Percentiles rank a stretch among this genome's conserved stretches.
These are phyloP conservation scores for Euura saliciscinereae DNA, from an alignment of 1,140 invertebrate species.

Conservation along the genomic window DNA sequence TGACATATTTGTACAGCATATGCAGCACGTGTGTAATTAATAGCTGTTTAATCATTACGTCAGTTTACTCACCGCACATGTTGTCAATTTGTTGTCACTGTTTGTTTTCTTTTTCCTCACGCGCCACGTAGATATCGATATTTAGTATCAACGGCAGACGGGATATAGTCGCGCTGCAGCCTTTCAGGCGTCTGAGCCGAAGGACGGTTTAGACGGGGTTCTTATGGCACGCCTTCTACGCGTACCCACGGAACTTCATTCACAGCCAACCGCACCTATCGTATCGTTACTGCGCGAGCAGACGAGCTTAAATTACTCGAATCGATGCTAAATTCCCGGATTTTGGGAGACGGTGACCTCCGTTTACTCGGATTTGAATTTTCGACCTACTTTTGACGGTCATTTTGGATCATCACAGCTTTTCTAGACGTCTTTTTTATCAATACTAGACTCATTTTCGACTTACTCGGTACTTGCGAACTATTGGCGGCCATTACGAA, in stretches of 20 bases:
- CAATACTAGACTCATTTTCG: too few species aligned
- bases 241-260: slow-evolving; percentile 10
- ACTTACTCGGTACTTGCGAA: too few species aligned
- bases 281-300: neutral
- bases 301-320: too few species aligned
- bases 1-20: too few species aligned
- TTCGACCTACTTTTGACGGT: too few species aligned
- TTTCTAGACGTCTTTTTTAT: too few species aligned
- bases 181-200: slow-evolving; percentile 29
- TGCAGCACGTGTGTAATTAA: too few species aligned
- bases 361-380: too few species aligned
- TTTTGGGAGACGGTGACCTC: too few species aligned
- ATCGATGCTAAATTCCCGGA: too few species aligned
- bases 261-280: slow-evolving; percentile 5
- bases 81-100: slow-evolving; percentile 4
- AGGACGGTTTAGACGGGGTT: slow-evolving; percentile 20
- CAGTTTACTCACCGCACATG: slow-evolving; percentile 3
- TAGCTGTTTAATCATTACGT: neutral
- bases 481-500: too few species aligned
- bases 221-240: slow-evolving; percentile 18
- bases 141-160: neutral
- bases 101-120: neutral
- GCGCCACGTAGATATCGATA: neutral
- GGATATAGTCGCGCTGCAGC: slow-evolving; percentile 11
- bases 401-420: too few species aligned